Conservation (phyloP, 2,113 vertebrate species). For the Labrus mixtus region DNA sequence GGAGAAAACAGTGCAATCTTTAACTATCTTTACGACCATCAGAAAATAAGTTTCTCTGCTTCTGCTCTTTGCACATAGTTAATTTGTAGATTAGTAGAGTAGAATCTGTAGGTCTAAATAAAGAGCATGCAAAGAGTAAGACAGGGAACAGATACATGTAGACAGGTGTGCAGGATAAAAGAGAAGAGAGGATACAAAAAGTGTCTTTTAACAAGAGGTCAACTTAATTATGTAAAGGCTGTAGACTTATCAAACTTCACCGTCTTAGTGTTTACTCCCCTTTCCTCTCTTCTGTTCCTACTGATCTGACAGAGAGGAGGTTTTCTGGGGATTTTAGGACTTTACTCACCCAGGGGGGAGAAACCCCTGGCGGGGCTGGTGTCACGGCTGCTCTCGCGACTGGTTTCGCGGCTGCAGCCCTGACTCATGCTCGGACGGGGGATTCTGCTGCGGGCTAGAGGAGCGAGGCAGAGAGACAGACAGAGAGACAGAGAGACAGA, state of each 20-base stretch:
- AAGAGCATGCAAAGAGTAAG: constrained; percentile 29
- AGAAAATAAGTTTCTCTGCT: not conserved
- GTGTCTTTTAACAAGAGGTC: too few species aligned
- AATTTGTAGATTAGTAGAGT: not conserved
- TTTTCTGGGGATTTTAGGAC: not conserved
- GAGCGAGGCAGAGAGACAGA: constrained; percentile 26
- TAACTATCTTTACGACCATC: not conserved
- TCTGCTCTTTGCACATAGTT: not conserved
- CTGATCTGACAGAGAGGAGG: not conserved
- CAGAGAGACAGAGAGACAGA: constrained; percentile 36
- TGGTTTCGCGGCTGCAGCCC: constrained; percentile 95
- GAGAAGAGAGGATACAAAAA: not conserved
- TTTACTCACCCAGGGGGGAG: constrained; percentile 91
- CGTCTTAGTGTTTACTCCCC: not conserved
- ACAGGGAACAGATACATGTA: not conserved
- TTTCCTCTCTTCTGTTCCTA: not conserved
- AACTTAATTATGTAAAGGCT: too few species aligned
- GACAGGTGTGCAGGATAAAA: not conserved
- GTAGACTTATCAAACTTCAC: too few species aligned
- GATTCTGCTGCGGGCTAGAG: constrained; percentile 91
- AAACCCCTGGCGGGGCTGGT: constrained; percentile 93
- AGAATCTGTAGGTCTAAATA: constrained; percentile 5
- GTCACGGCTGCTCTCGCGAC: constrained; percentile 96
- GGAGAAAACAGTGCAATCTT: not conserved
- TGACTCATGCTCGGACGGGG: constrained; percentile 96